These are phyloP conservation scores for Tethya wilhelma DNA, from an alignment of 37 sponge, comb jelly and placozoan genomes.

Conservation along the genomic window DNA sequence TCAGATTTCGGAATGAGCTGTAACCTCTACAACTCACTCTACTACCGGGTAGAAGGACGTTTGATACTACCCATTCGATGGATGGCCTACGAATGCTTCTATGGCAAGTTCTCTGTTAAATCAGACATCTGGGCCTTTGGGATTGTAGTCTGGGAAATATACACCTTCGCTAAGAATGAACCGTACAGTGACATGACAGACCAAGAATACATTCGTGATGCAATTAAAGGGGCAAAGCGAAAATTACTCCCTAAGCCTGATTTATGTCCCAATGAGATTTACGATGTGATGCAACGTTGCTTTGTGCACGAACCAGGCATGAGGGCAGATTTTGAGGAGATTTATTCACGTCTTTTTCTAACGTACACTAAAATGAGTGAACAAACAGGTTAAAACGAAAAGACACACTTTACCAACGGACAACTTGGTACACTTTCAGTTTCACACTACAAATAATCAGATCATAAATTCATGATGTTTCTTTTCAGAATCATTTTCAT, in stretches of 20 bases:
- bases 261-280: slow-evolving; percentile 53
- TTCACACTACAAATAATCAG: too few relatives aligned
- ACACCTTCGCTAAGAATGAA: slow-evolving; percentile 55
- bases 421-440: too few relatives aligned
- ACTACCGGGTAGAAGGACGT: slow-evolving; percentile 61
- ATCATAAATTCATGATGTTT: too few relatives aligned
- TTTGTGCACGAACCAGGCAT: slow-evolving; percentile 55
- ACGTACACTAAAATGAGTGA: slow-evolving; percentile 33
- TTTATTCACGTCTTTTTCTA: slow-evolving; percentile 65
- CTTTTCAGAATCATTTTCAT: too few relatives aligned
- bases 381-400: not conserved
- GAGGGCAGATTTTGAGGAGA: slow-evolving; percentile 70
- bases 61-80: slow-evolving; percentile 79
- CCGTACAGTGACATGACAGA: slow-evolving; percentile 74
- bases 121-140: slow-evolving; percentile 89
- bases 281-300: slow-evolving; percentile 66
- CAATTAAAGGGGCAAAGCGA: slow-evolving; percentile 53
- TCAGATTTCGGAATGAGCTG: slow-evolving; percentile 94
- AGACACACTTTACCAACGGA: too few relatives aligned
- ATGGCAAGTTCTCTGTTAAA: slow-evolving; percentile 84
- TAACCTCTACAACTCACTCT: slow-evolving; percentile 69
- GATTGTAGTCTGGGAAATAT: slow-evolving; percentile 83
- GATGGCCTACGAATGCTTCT: slow-evolving; percentile 88
- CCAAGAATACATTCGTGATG: slow-evolving; percentile 75
- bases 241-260: slow-evolving; percentile 43